Base-by-base conservation (phyloP, 2,888 invertebrate species). In the Drosophila barbarae region DNA sequence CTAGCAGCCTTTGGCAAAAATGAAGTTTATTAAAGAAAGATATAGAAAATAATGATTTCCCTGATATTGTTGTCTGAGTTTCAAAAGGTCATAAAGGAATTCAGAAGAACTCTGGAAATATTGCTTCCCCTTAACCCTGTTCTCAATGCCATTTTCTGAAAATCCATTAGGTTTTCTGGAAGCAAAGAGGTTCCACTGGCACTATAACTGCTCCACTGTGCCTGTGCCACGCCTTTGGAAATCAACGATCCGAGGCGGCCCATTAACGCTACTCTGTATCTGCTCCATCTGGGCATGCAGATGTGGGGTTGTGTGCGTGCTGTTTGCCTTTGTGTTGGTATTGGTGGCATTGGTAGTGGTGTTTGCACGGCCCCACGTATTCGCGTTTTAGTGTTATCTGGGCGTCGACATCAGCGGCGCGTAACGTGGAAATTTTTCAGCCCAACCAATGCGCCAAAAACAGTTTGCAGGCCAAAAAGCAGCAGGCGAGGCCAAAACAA, bases 341-440 rank as follows among this genome's bases (percentile, higher is more conserved):
- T 28, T 28, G 28, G 18, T 47, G 53, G 54, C 13, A 51, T 9
- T 13, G 55, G 49, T n/a, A 13, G 35, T 36, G 49, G 42, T 67
- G 72, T 65, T 76, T 72, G 64, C 69, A 60, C 46, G 46, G 73
- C 67, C 57, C 66, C 57, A 68, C 71, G 59, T 57, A 60, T 39
- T 60, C 58, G 57, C 59, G 71, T 65, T 77, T 78, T 72, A 67
- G 71, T 75, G 72, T 72, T 81, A 81, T 84, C 84, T 78, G 72
- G 57, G 71, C 71, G 74, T 71, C 74, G 84, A 72, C 81, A 84
- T 81, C 84, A 67, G 53, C 67, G 59, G 64, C 72, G 81, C 84
- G 81, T 73, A 81, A 72, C 75, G 77, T 61, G 60, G 67, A 69
- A 70, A 82, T 42, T 70, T 65, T 70, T 60, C 68, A 68, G 53